These are phyloP conservation scores for Acrobasis repandana DNA, from an alignment of 2,888 invertebrate genomes.

Conservation along the genomic window DNA sequence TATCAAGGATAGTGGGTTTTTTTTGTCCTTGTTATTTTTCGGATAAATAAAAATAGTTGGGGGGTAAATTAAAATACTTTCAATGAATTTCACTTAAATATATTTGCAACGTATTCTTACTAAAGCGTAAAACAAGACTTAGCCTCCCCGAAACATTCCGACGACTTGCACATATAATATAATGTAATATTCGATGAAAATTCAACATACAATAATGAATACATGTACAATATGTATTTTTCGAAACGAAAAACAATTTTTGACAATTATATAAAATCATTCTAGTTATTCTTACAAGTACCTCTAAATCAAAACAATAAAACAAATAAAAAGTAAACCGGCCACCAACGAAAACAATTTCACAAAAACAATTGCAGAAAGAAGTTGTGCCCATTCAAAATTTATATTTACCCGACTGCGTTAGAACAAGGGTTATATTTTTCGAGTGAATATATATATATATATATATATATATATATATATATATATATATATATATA, in stretches of 20 bases:
- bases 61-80: constrained; percentile 48
- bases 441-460: too few species aligned
- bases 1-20: too few species aligned
- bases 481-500: too few species aligned
- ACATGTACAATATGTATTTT: background rate
- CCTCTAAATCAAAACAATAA: background rate
- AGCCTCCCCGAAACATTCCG: constrained; percentile 51
- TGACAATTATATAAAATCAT: too few species aligned
- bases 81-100: constrained; percentile 59
- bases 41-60: too few species aligned
- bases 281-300: background rate
- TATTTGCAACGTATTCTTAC: constrained; percentile 71
- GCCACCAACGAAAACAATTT: background rate
- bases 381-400: background rate
- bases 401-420: background rate
- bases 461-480: too few species aligned
- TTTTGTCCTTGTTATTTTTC: too few species aligned
- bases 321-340: background rate
- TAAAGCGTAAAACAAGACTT: constrained; percentile 69
- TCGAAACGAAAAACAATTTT: too few species aligned
- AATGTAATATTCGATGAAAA: constrained; percentile 33
- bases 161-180: constrained; percentile 35
- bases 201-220: constrained; percentile 6
- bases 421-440: too few species aligned
- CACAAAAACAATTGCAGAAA: background rate